Evolutionary conservation across 2,888 invertebrate genomes (phyloP), one percentile per base, ranked within the genome.

Genomic region (Sarcophaga subvicina): DNA sequence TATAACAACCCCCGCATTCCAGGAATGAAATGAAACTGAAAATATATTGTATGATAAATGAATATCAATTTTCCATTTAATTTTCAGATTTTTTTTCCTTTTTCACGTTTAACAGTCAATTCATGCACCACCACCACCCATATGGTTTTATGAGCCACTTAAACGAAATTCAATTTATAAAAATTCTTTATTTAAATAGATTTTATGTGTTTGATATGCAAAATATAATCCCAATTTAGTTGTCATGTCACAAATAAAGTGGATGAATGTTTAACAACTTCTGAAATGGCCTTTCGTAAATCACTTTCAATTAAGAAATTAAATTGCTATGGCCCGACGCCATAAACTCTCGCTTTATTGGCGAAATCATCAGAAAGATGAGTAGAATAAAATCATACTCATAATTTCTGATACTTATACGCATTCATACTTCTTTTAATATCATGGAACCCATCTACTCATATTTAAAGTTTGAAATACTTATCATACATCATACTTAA

Each of bases 11-110:
- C 84, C 80, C 84, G 81, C 84, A 81, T 76, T 49, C 47, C 54
- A 10, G 37, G 37, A 54, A 54, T 54, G 54, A 22, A 22, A 62
- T 49, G 12, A 4, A 70, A 71, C 47, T n/a, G 77, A 66, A 73
- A 64, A 80, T 49, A 49, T 14, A 14, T 49, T 49, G 14, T 72
- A 17, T 80, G 25, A 66, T 73, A 80, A 86, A 83, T 83, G 72
- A 77, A 80, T 86, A 80, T 78, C 73, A 80, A 86, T 81, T 86
- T 86, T 78, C 69, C 70, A 80, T 75, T 73, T 73, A 75, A 86
- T 77, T 77, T 69, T 80, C 11, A 3, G 49, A 77, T 80, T 83
- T 60, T 22, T 12, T 54, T 70, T 20, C 17, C 2, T 2, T 49
- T 49, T 49, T 49, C 4, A 2, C 14, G 4, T 49, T 14, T 49